A percentile compares a stretch with the other conserved stretches of the same genome.
Evolutionary conservation across 2,113 vertebrate genomes (phyloP).

Genomic region (Cygnus buccinator): DNA sequence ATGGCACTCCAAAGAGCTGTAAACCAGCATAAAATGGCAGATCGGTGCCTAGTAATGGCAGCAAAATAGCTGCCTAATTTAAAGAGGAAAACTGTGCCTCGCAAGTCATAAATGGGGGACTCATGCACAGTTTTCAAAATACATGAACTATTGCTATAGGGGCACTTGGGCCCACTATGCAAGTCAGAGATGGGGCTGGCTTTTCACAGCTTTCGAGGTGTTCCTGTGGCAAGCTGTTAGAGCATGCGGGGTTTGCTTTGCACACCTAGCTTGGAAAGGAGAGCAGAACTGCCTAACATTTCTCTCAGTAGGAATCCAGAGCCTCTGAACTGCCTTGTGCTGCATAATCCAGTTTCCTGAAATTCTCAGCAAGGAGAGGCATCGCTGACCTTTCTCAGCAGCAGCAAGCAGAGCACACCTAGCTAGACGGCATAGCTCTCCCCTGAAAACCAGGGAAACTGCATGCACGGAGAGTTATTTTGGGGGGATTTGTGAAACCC

Average conservation of each 20-base stretch:
- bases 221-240: not conserved
- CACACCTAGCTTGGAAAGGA: not conserved
- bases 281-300: not conserved
- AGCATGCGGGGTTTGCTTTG: not conserved
- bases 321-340: not conserved
- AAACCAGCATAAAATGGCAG: not conserved
- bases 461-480: not conserved
- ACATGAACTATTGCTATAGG: not conserved
- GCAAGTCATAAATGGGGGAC: not conserved
- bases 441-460: not conserved
- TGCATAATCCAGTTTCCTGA: not conserved
- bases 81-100: not conserved
- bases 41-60: not conserved
- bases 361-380: not conserved
- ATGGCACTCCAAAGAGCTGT: not conserved
- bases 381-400: not conserved
- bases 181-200: not conserved
- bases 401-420: not conserved
- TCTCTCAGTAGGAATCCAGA: not conserved
- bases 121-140: not conserved
- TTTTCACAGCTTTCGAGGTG: not conserved
- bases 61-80: not conserved
- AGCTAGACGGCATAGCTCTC: not conserved
- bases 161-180: not conserved
- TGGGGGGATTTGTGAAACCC: not conserved